Percentiles rank a stretch among this genome's conserved stretches.
These are phyloP conservation scores for Drosophila elegans DNA, from an alignment of 1,140 invertebrate species.

Conservation along the genomic window DNA sequence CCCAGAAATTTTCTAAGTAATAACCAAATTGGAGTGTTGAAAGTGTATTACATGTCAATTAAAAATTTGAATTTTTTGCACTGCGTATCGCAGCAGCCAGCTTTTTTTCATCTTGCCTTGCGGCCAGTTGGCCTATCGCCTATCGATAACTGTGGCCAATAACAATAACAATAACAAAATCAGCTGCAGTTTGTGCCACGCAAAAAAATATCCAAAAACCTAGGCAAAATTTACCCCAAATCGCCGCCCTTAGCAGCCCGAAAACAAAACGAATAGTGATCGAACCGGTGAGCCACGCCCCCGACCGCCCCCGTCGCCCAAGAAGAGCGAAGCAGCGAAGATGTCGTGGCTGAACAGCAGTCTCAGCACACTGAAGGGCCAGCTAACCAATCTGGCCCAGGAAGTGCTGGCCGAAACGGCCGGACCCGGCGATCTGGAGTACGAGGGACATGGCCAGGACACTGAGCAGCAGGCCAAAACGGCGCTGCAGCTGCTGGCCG, in stretches of 20 bases:
- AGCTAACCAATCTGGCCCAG: slow-evolving; percentile 90
- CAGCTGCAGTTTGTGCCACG: slow-evolving; percentile 77
- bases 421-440: slow-evolving; percentile 83
- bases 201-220: slow-evolving; percentile 66
- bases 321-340: slow-evolving; percentile 39
- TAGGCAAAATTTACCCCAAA: slow-evolving; percentile 9
- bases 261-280: neutral
- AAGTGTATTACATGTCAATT: too few relatives aligned
- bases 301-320: slow-evolving; percentile 1
- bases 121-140: slow-evolving; percentile 7
- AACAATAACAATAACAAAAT: slow-evolving; percentile 51
- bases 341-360: slow-evolving; percentile 93
- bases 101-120: too few relatives aligned
- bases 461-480: slow-evolving; percentile 55
- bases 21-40: neutral
- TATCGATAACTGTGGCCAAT: slow-evolving; percentile 24
- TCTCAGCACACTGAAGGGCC: slow-evolving; percentile 90
- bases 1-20: neutral
- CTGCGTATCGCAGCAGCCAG: neutral
- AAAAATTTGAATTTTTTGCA: slow-evolving; percentile 9
- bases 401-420: slow-evolving; percentile 88
- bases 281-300: slow-evolving; percentile 5
- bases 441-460: slow-evolving; percentile 33
- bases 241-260: neutral
- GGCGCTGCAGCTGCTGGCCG: slow-evolving; percentile 81